phyloP scores from a whole-genome alignment of 2,888 invertebrate genomes.

The Caenorhabditis macrosperma region DNA sequence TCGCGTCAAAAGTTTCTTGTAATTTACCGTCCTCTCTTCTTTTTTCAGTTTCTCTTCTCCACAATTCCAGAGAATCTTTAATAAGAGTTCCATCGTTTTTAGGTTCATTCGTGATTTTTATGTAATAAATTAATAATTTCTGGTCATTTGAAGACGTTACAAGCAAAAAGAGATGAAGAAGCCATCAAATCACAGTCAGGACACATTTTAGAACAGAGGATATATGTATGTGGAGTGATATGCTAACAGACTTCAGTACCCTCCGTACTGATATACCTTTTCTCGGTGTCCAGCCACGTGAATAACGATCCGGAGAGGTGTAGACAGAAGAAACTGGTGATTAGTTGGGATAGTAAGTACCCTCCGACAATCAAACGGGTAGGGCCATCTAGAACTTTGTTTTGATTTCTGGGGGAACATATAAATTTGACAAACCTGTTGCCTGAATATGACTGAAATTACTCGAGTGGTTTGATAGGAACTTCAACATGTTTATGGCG shows the following conservation, averaged over 20 bases:
- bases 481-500: slow-evolving; percentile 5
- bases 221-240: neutral
- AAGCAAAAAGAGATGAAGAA: no score
- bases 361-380: slow-evolving; percentile 24
- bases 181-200: slow-evolving; percentile 25
- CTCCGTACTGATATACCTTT: slow-evolving; percentile 54
- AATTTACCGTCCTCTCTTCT: neutral
- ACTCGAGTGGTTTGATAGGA: slow-evolving; percentile 18
- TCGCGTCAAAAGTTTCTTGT: neutral
- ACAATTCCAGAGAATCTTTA: no score
- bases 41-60: neutral
- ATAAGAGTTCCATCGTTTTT: no score
- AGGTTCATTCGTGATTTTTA: no score
- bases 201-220: no score
- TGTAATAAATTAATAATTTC: slow-evolving; percentile 3
- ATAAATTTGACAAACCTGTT: no score
- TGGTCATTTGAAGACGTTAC: no score
- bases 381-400: neutral
- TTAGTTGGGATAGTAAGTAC: slow-evolving; percentile 27
- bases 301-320: slow-evolving; percentile 46
- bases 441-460: slow-evolving; percentile 21
- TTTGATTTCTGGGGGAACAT: neutral
- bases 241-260: slow-evolving; percentile 53
- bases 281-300: slow-evolving; percentile 45
- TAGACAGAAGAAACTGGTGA: slow-evolving; percentile 47